Evolutionary conservation across 2,797 vertebrate genomes (phyloP), one percentile per base, ranked within the genome.

Genomic region (Pseudomugil tenellus): DNA sequence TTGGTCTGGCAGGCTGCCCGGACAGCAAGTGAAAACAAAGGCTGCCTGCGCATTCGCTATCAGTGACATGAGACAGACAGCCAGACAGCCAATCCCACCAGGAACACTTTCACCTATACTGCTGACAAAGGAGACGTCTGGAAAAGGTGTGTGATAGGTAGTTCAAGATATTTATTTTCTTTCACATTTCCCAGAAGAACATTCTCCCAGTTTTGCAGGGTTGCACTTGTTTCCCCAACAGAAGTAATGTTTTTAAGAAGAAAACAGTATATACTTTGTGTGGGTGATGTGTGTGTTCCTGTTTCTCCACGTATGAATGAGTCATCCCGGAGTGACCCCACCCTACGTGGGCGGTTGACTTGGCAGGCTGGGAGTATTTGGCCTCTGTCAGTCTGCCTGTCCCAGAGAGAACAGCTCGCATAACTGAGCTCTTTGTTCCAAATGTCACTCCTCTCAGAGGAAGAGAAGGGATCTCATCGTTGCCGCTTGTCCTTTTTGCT

Each of bases 361-460:
- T 89, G 90, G 87, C 85, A 65, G 80, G 75, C 83, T 14, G 74
- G 84, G 80, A 90, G 87, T 90, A 80, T 90, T 90, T 86, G 89
- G 86, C 88, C 92, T 89, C 84, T 88, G 92, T 93, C 91, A 89
- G 86, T 92, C 84, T 84, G 90, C 76, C 74, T 80, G 88, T 89
- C 87, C 87, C 84, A 85, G 87, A 89, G 89, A 90, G 87, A 88
- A 84, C 87, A 80, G 88, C 79, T 90, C 91, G 79, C 83, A 94
- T 92, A 94, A 94, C 91, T 86, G 81, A 81, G 74, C 83, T 90
- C 93, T 95, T 94, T 95, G 93, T 95, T 94, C 85, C 87, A 87
- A 92, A 92, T 92, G 91, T 93, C 93, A 93, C 85, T 89, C 83
- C 79, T 91, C 81, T 85, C 76, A 77, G 67, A 85, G 67, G 80